Percentiles rank a stretch among this genome's conserved stretches.
Conservation (phyloP, 2,113 vertebrate genomes). For the Brachyhypopomus occidentalis region DNA sequence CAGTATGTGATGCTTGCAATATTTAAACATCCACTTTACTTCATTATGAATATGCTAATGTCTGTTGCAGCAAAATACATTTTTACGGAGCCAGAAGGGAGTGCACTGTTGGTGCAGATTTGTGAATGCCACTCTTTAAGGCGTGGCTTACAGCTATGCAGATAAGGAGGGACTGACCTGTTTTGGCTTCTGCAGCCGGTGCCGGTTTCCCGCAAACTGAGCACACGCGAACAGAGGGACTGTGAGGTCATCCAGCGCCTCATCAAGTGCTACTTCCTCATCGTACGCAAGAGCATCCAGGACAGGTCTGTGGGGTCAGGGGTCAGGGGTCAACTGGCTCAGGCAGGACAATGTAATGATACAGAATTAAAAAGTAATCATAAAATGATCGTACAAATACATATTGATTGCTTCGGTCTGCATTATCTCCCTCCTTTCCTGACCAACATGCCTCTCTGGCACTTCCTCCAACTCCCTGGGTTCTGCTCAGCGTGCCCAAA, state of each 20-base stretch:
- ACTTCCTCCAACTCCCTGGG: conserved; percentile 25
- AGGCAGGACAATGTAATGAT: too few species aligned
- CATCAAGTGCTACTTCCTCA: conserved; percentile 83
- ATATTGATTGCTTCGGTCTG: too few species aligned
- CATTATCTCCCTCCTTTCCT: neutral
- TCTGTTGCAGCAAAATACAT: neutral
- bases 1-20: too few species aligned
- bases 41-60: neutral
- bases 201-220: conserved; percentile 74
- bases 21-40: too few species aligned
- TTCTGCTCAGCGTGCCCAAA: conserved; percentile 77
- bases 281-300: conserved; percentile 84
- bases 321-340: neutral
- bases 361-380: too few species aligned
- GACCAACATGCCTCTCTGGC: neutral
- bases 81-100: neutral
- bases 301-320: conserved; percentile 77
- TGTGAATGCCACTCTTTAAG: neutral
- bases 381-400: too few species aligned
- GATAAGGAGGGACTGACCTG: neutral
- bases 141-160: neutral
- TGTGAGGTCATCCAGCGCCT: conserved; percentile 83
- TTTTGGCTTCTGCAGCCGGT: conserved; percentile 65
- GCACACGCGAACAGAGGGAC: conserved; percentile 76
- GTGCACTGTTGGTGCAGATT: neutral